Percentiles rank a stretch among this genome's conserved stretches.
phyloP scores from a whole-genome alignment of 2,797 vertebrate genomes.

The Syndactyla subalaris region DNA sequence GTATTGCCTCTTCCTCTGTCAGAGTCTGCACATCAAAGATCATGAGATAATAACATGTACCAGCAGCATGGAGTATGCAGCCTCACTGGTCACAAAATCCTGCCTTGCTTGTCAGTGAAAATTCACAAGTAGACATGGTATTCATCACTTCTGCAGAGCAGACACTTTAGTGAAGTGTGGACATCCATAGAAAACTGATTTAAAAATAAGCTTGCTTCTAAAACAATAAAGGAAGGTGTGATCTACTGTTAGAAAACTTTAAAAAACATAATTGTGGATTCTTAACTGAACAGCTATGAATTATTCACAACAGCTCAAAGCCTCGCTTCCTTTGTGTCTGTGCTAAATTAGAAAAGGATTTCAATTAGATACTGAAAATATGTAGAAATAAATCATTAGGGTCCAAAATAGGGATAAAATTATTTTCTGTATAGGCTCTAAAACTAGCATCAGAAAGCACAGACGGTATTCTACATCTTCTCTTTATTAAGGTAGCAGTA shows the following conservation, averaged over 20 bases:
- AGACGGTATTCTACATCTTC: background rate
- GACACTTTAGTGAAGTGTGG: background rate
- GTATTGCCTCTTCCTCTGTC: background rate
- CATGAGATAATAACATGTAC: background rate
- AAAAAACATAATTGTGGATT: background rate
- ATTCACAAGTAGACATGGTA: background rate
- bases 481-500: background rate
- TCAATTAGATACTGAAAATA: background rate
- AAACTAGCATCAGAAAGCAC: background rate
- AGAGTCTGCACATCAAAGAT: background rate
- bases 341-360: background rate
- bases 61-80: background rate
- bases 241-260: background rate
- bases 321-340: background rate
- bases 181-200: no score
- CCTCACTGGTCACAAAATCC: background rate
- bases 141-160: background rate
- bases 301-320: background rate
- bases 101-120: background rate
- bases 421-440: background rate
- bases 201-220: background rate
- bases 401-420: background rate
- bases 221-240: background rate
- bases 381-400: background rate
- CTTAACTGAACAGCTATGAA: background rate